Evolutionary conservation across 2,797 vertebrate genomes (phyloP).

Genomic region (Muscicapa comitata): DNA sequence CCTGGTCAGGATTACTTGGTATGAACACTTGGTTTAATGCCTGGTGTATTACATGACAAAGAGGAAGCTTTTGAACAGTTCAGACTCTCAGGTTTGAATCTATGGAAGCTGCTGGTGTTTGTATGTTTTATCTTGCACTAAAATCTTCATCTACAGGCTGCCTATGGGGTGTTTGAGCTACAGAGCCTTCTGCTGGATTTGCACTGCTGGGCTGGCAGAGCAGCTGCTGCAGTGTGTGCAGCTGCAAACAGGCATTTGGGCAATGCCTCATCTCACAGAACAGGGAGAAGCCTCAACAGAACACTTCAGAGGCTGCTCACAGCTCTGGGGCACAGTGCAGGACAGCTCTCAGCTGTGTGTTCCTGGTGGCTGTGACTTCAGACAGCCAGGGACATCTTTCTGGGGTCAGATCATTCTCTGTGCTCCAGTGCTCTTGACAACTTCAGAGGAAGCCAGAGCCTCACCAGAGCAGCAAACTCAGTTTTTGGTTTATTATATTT

Average conservation of each 20-base stretch:
- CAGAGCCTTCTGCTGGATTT: neutral
- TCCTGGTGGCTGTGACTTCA: neutral
- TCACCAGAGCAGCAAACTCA: fast-evolving
- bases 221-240: neutral
- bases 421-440: neutral
- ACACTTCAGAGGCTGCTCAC: neutral
- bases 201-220: neutral
- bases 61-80: neutral
- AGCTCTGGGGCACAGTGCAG: fast-evolving
- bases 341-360: neutral
- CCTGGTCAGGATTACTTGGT: neutral
- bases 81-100: neutral
- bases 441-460: neutral
- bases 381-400: neutral
- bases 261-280: neutral
- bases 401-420: neutral
- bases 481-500: neutral
- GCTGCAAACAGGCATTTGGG: neutral
- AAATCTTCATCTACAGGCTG: neutral
- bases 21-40: neutral
- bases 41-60: neutral
- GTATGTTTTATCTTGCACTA: neutral
- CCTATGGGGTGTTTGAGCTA: neutral
- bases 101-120: fast-evolving
- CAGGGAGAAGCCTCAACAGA: neutral